A percentile compares a stretch with the other conserved stretches of the same genome.
Evolutionary conservation across 1,140 invertebrate species (phyloP).

Genomic region (Ericerus pela): DNA sequence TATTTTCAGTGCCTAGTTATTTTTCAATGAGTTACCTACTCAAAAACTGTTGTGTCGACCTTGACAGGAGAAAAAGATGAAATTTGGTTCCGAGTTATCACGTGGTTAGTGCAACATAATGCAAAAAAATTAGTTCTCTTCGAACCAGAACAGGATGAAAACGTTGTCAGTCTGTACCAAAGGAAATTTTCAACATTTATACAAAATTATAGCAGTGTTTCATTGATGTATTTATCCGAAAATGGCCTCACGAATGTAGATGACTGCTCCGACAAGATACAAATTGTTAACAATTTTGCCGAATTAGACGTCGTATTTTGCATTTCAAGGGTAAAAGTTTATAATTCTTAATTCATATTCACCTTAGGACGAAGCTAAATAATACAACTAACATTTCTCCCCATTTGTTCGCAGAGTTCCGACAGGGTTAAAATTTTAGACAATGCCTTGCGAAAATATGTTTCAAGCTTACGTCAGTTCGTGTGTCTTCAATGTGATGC

Average conservation of each 20-base stretch:
- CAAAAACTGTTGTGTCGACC: too few species aligned
- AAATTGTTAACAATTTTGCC: not conserved
- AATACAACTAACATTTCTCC: too few species aligned
- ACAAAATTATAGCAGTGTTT: constrained; percentile 13
- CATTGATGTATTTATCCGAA: constrained; percentile 10
- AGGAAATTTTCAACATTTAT: constrained; percentile 13
- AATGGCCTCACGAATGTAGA: constrained; percentile 6
- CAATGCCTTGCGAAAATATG: not conserved
- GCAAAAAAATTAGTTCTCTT: constrained; percentile 14
- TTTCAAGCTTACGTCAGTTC: constrained; percentile 7
- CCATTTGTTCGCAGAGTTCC: too few species aligned
- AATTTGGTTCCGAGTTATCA: constrained; percentile 13
- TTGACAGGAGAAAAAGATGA: not conserved
- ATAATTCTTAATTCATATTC: too few species aligned
- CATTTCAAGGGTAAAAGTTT: constrained; percentile 12
- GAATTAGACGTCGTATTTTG: constrained; percentile 8
- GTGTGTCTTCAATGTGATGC: constrained; percentile 15
- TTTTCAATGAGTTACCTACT: too few species aligned
- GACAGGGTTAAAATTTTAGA: constrained; percentile 4
- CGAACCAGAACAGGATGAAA: constrained; percentile 2
- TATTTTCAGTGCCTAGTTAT: too few species aligned
- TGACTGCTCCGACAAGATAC: not conserved
- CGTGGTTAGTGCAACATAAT: constrained; percentile 13
- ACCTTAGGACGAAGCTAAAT: too few species aligned
- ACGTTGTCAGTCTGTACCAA: constrained; percentile 11